phyloP scores from a whole-genome alignment of 2,797 vertebrate species.

The Sebastiscus albofasciatus region DNA sequence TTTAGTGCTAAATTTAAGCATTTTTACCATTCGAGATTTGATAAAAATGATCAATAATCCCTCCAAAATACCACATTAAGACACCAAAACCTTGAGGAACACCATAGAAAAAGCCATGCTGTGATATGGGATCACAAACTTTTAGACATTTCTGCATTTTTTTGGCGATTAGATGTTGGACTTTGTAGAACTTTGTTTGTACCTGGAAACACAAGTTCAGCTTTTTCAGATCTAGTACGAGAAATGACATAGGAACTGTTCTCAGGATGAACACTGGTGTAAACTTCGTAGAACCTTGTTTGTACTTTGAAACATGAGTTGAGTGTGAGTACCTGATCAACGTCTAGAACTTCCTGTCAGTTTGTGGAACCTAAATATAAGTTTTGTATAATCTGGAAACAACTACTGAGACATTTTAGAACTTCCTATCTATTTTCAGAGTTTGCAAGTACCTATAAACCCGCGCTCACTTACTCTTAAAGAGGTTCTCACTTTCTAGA shows the following conservation, averaged over 20 bases:
- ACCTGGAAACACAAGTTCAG: not conserved
- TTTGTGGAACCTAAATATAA: not conserved
- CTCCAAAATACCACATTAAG: no score
- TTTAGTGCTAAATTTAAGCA: no score
- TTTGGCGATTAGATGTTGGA: no score
- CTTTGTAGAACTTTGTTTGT: not conserved
- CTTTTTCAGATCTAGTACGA: not conserved
- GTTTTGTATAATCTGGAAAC: not conserved
- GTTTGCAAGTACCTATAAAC: not conserved
- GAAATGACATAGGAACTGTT: no score
- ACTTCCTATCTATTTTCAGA: not conserved
- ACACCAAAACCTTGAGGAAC: no score
- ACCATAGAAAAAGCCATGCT: no score
- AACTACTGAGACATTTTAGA: not conserved
- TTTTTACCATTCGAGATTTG: no score
- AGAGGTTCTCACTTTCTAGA: not conserved
- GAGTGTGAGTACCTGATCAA: not conserved
- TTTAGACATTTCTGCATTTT: no score
- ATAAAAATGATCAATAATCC: no score
- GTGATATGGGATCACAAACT: no score
- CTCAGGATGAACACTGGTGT: not conserved
- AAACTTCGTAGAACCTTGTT: not conserved
- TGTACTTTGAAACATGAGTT: not conserved
- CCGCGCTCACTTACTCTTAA: not conserved
- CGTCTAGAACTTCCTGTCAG: not conserved